These are phyloP conservation scores for Bostrychus sinensis DNA, from an alignment of 2,113 vertebrate species.

Conservation along the genomic window DNA sequence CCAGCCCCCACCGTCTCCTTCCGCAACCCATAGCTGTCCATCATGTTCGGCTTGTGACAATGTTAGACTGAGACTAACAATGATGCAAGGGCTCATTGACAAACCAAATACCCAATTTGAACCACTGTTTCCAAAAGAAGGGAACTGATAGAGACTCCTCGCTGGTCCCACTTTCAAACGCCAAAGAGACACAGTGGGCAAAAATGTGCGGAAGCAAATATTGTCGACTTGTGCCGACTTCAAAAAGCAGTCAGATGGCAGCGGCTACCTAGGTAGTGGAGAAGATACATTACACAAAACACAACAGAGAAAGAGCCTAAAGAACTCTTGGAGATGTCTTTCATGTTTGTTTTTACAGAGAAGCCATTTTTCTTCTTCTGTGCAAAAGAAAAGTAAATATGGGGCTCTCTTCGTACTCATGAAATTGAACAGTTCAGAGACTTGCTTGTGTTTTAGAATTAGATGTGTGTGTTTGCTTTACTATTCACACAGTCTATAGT, in stretches of 20 bases:
- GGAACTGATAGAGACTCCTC: constrained; percentile 58
- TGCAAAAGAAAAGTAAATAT: constrained; percentile 66
- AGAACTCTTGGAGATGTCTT: constrained; percentile 67
- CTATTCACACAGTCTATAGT: constrained; percentile 27
- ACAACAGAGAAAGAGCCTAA: constrained; percentile 64
- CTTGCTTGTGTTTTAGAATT: constrained; percentile 60
- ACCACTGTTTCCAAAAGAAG: constrained; percentile 56
- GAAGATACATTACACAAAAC: constrained; percentile 58
- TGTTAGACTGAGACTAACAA: constrained; percentile 33
- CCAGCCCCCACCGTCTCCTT: background rate
- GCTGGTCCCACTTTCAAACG: constrained; percentile 66
- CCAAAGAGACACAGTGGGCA: constrained; percentile 61
- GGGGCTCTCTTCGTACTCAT: constrained; percentile 54
- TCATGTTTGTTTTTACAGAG: constrained; percentile 68
- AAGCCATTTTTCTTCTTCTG: constrained; percentile 57
- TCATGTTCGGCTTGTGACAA: constrained; percentile 44
- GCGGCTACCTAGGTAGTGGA: constrained; percentile 63
- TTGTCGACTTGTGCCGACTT: constrained; percentile 67
- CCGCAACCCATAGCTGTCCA: constrained; percentile 37
- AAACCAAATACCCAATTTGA: constrained; percentile 61
- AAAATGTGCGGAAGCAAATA: constrained; percentile 70
- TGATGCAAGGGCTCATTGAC: constrained; percentile 30
- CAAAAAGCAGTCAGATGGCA: constrained; percentile 68
- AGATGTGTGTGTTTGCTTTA: constrained; percentile 48
- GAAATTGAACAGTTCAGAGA: constrained; percentile 64